Conservation (phyloP, 2,797 vertebrate species). For the Taenioides sp. region DNA sequence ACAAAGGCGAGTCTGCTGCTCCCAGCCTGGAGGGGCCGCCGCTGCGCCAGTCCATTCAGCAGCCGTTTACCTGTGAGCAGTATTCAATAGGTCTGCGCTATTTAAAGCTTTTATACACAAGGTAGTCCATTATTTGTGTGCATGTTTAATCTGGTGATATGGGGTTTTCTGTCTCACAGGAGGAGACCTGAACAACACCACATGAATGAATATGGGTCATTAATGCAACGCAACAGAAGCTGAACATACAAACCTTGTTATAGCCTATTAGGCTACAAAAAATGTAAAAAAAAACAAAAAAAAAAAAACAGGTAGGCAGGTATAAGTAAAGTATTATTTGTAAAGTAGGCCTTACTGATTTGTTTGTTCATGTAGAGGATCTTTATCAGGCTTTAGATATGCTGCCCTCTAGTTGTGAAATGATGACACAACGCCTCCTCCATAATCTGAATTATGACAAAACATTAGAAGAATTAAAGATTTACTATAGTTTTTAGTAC, state of each 20-base stretch:
- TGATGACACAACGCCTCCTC: not conserved
- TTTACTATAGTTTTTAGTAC: too few species aligned
- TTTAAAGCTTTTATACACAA: slow-evolving; percentile 59
- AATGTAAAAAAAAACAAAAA: not conserved
- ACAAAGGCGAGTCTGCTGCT: slow-evolving; percentile 55
- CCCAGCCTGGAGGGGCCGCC: slow-evolving; percentile 57
- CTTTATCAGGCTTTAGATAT: not conserved
- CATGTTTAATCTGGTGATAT: slow-evolving; percentile 1
- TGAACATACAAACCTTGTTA: too few species aligned
- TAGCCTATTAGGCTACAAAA: not conserved
- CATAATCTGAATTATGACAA: not conserved
- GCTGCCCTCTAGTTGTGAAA: slow-evolving; percentile 56
- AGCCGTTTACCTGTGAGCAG: slow-evolving; percentile 58
- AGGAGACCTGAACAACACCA: not conserved
- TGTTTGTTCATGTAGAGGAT: not conserved
- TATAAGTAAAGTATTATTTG: not conserved
- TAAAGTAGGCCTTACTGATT: not conserved
- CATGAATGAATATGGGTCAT: not conserved
- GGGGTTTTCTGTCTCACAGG: not conserved
- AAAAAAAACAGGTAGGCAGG: too few species aligned
- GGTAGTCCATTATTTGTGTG: slow-evolving; percentile 46
- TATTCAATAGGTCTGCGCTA: slow-evolving; percentile 55
- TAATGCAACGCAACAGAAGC: not conserved
- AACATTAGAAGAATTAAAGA: too few species aligned
- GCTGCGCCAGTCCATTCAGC: slow-evolving; percentile 48